A percentile compares a stretch with the other conserved stretches of the same genome.
These are phyloP conservation scores for Metalampra italica DNA, from an alignment of 2,888 invertebrate species.

Conservation along the genomic window DNA sequence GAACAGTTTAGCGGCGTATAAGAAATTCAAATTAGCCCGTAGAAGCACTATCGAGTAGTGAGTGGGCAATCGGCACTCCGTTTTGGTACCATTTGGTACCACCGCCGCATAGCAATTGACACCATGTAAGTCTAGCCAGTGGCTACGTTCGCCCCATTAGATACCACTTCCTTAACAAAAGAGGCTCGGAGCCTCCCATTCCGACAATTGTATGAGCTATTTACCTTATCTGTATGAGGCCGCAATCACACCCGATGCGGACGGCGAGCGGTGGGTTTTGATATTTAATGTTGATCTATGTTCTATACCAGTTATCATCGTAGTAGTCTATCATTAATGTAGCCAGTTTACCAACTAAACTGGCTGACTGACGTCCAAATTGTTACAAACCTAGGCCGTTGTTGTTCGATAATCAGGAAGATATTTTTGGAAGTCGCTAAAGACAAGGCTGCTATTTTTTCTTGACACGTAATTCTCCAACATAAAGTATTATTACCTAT, in stretches of 20 bases:
- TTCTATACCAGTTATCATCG: neutral
- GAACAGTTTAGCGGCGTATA: conserved; percentile 41
- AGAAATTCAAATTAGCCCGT: conserved; percentile 49
- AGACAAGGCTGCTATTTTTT: no score
- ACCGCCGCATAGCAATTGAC: conserved; percentile 53
- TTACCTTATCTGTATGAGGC: conserved; percentile 72
- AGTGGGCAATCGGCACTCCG: conserved; percentile 36
- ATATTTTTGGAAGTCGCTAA: no score
- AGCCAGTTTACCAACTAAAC: no score
- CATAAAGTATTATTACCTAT: no score
- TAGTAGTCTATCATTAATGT: no score
- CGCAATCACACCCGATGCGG: conserved; percentile 61
- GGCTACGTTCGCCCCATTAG: conserved; percentile 66
- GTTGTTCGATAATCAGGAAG: no score
- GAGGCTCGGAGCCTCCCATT: conserved; percentile 65
- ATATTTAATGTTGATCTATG: conserved; percentile 25
- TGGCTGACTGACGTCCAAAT: no score
- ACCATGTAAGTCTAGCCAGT: conserved; percentile 69
- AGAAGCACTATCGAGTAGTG: conserved; percentile 34
- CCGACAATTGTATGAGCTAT: conserved; percentile 77
- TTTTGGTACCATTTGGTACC: conserved; percentile 25
- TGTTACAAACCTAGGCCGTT: no score
- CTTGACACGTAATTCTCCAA: no score
- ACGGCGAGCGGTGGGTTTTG: conserved; percentile 32
- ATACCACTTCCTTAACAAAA: conserved; percentile 72